These are phyloP conservation scores for Lepus timidus DNA, from an alignment of 2,113 vertebrate species.

Conservation along the genomic window DNA sequence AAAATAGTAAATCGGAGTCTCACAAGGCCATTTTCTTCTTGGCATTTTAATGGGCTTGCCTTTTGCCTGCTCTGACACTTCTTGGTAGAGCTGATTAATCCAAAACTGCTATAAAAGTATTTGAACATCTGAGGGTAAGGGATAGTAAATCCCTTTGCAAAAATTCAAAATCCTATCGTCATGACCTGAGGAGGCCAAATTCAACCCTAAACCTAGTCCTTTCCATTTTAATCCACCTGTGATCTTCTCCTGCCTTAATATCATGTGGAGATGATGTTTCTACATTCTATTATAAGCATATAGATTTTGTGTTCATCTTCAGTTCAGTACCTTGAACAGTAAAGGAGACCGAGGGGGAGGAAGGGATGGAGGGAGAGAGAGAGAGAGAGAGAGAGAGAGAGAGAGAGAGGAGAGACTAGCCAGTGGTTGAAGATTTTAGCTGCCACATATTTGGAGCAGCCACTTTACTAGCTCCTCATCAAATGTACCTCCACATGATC, in stretches of 20 bases:
- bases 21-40: not conserved
- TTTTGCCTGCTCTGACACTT: constrained; percentile 13
- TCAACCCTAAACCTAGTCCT: not conserved
- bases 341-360: not conserved
- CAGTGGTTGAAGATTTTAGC: not conserved
- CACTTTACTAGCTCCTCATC: not conserved
- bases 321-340: not conserved
- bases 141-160: not conserved
- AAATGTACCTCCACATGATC: not conserved
- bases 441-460: not conserved
- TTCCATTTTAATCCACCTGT: not conserved
- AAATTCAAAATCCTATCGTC: not conserved
- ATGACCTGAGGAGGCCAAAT: not conserved
- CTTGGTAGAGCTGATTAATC: not conserved
- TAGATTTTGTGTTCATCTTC: not conserved
- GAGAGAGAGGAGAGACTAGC: not conserved
- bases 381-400: not conserved
- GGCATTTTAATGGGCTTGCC: not conserved
- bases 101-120: not conserved
- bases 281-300: not conserved
- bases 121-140: not conserved
- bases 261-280: not conserved
- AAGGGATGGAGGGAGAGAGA: not conserved
- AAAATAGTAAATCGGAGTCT: not conserved
- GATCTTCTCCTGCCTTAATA: not conserved